These are phyloP conservation scores for Brachyptera risi DNA, from an alignment of 2,888 invertebrate species.

Conservation along the genomic window DNA sequence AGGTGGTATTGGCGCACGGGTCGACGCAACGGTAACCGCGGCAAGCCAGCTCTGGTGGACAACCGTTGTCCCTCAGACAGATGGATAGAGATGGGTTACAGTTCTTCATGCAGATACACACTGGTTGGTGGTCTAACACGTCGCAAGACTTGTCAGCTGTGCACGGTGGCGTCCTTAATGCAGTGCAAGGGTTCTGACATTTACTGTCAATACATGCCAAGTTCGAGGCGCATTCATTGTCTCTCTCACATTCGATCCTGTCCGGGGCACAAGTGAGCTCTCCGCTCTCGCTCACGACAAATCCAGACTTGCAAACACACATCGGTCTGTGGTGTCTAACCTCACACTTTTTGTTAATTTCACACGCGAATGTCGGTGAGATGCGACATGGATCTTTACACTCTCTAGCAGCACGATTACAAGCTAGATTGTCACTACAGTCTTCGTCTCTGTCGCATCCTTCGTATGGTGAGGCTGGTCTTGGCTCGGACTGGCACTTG, in stretches of 20 bases:
- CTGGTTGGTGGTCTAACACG: conserved; percentile 79
- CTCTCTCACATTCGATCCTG: conserved; percentile 70
- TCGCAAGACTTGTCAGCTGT: conserved; percentile 85
- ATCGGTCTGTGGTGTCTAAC: conserved; percentile 79
- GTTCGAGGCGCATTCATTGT: conserved; percentile 74
- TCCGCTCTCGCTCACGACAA: conserved; percentile 81
- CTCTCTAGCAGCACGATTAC: conserved; percentile 63
- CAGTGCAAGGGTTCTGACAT: conserved; percentile 83
- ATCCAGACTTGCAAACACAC: conserved; percentile 86
- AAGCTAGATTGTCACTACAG: conserved; percentile 71
- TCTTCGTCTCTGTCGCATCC: conserved; percentile 63
- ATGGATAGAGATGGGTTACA: conserved; percentile 83
- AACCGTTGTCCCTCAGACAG: conserved; percentile 84
- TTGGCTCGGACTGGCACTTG: conserved; percentile 61
- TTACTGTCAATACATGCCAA: conserved; percentile 77
- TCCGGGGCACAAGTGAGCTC: conserved; percentile 84
- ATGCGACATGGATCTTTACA: conserved; percentile 77
- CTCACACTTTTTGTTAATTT: conserved; percentile 81
- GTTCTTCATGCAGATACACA: conserved; percentile 83
- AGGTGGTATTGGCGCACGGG: conserved; percentile 81
- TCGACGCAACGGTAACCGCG: conserved; percentile 86
- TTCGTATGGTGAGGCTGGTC: conserved; percentile 50
- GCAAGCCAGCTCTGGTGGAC: conserved; percentile 80
- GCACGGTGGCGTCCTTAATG: conserved; percentile 52
- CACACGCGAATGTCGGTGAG: conserved; percentile 62